Percentiles rank a stretch among this genome's conserved stretches.
Conservation (phyloP, 2,888 invertebrate genomes). For the Caenorhabditis becei region DNA sequence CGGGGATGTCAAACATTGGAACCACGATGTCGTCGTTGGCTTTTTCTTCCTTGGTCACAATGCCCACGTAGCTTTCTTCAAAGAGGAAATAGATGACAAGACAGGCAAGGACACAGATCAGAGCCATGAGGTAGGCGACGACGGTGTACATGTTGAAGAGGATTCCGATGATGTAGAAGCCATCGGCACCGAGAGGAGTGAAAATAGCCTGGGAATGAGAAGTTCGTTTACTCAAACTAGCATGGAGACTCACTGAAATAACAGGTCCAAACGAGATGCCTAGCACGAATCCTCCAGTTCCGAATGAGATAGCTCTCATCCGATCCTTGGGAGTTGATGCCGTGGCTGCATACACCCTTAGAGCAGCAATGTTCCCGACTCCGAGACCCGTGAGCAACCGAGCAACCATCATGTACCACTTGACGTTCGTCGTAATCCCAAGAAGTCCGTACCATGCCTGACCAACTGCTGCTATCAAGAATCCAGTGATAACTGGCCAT, state of each 20-base stretch:
- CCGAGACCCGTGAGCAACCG: slow-evolving; percentile 65
- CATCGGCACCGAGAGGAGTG: slow-evolving; percentile 64
- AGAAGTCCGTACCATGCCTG: slow-evolving; percentile 51
- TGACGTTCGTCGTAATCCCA: slow-evolving; percentile 26
- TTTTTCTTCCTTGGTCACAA: slow-evolving; percentile 55
- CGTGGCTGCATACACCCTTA: slow-evolving; percentile 65
- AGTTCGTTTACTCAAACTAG: too few species aligned
- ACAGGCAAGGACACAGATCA: slow-evolving; percentile 47
- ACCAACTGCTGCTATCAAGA: slow-evolving; percentile 53
- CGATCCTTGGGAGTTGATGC: slow-evolving; percentile 67
- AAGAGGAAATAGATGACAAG: slow-evolving; percentile 62
- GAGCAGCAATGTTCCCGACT: slow-evolving; percentile 65
- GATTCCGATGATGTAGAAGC: slow-evolving; percentile 33
- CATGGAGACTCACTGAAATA: slow-evolving; percentile 54
- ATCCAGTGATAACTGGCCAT: slow-evolving; percentile 57
- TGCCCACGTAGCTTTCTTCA: slow-evolving; percentile 68
- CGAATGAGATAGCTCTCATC: slow-evolving; percentile 67
- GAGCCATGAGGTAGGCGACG: slow-evolving; percentile 65
- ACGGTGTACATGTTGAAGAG: slow-evolving; percentile 65
- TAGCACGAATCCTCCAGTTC: slow-evolving; percentile 67
- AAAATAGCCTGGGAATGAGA: slow-evolving; percentile 50
- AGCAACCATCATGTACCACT: slow-evolving; percentile 66
- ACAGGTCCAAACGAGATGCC: slow-evolving; percentile 70
- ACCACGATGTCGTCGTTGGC: slow-evolving; percentile 31
- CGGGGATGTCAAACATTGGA: slow-evolving; percentile 50